These are phyloP conservation scores for Amphipyra berbera DNA, from an alignment of 2,888 invertebrate genomes.

Conservation along the genomic window DNA sequence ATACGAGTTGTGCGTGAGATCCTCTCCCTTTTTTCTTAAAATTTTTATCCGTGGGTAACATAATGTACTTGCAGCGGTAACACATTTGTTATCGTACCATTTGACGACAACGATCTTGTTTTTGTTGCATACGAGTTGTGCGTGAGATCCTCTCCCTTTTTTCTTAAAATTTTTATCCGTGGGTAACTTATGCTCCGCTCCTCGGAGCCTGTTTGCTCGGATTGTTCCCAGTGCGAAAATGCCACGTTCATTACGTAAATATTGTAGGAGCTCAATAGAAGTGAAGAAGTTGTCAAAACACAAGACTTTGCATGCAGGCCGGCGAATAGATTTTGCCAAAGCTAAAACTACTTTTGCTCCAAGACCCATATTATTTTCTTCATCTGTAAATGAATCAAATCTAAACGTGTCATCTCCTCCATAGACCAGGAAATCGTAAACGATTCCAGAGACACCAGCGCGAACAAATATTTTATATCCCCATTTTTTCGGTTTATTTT, in stretches of 20 bases:
- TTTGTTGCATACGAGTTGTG: conserved; percentile 16
- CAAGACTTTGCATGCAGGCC: conserved; percentile 7
- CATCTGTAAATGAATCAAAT: conserved; percentile 1
- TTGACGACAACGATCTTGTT: conserved; percentile 34
- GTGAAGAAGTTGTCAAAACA: background rate
- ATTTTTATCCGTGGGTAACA: too few relatives aligned
- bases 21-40: conserved; percentile 1
- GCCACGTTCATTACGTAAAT: background rate
- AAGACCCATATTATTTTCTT: conserved; percentile 15
- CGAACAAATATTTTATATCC: conserved; percentile 33
- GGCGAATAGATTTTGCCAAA: conserved; percentile 12
- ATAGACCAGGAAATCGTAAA: conserved; percentile 37
- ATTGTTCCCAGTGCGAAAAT: conserved; percentile 21
- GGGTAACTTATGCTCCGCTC: background rate
- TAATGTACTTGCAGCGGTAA: conserved; percentile 20
- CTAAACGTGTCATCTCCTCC: conserved; percentile 32
- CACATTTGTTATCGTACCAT: conserved; percentile 41
- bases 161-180: conserved; percentile 1
- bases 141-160: conserved; percentile 2
- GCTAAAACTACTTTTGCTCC: conserved; percentile 18
- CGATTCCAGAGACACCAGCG: conserved; percentile 33
- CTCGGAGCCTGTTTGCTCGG: conserved; percentile 2
- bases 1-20: conserved; percentile 1
- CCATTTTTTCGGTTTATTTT: conserved; percentile 33
- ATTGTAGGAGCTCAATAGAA: too few relatives aligned